Conservation (phyloP, 2,113 vertebrate genomes). For the Haemorhous mexicanus region DNA sequence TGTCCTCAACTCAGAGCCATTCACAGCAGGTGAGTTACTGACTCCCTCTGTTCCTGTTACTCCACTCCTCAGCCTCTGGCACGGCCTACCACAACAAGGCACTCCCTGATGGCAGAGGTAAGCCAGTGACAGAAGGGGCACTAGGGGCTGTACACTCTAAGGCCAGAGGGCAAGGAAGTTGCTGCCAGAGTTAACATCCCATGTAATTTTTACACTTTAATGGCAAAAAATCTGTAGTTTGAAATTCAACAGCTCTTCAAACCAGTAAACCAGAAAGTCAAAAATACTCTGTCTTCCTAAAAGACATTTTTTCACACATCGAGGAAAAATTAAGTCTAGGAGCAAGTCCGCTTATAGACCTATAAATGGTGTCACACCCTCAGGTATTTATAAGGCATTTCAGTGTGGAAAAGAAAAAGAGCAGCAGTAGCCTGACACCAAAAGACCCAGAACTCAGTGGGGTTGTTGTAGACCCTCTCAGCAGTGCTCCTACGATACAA, state of each 20-base stretch:
- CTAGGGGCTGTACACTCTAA: background rate
- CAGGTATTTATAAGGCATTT: background rate
- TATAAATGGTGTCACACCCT: background rate
- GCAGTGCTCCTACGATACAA: fast-evolving
- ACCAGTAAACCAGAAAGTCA: background rate
- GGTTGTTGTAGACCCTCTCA: background rate
- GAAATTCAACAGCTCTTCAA: background rate
- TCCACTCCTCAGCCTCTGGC: background rate
- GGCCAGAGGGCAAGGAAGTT: background rate
- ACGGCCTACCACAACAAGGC: background rate
- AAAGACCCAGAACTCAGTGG: background rate
- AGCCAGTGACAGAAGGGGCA: background rate
- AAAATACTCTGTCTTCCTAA: background rate
- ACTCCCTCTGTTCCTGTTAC: background rate
- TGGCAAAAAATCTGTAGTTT: fast-evolving
- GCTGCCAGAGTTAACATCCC: background rate
- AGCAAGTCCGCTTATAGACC: background rate
- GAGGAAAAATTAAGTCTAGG: background rate
- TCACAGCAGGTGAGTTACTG: background rate
- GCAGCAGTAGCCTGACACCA: background rate
- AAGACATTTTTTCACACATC: background rate
- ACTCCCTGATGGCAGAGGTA: too few relatives aligned
- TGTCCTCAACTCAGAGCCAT: background rate
- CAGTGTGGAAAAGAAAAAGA: background rate
- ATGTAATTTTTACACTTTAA: background rate